A percentile compares a stretch with the other conserved stretches of the same genome.
Conservation (phyloP, 2,888 invertebrate species). For the Leptura quadrifasciata region DNA sequence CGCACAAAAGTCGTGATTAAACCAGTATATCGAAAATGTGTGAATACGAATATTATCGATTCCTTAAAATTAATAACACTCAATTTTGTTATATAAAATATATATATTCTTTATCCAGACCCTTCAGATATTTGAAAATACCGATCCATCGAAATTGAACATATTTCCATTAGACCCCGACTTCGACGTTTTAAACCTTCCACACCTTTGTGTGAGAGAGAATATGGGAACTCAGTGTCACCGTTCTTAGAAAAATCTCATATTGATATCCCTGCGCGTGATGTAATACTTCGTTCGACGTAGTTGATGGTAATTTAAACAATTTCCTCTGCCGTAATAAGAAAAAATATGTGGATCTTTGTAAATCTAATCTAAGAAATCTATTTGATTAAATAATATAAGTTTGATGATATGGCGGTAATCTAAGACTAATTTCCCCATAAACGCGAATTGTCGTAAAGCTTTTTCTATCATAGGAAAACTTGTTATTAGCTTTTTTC, state of each 20-base stretch:
- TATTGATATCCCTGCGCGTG: neutral
- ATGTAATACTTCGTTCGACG: neutral
- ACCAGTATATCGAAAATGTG: neutral
- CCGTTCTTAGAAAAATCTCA: neutral
- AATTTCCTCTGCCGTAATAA: too few relatives aligned
- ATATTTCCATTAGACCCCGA: conserved; percentile 7
- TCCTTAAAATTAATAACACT: neutral
- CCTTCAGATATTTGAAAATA: conserved; percentile 1
- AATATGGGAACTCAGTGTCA: neutral
- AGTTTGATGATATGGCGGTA: too few relatives aligned
- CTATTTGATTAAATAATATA: too few relatives aligned
- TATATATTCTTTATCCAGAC: neutral
- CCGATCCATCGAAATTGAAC: neutral
- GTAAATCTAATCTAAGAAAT: too few relatives aligned
- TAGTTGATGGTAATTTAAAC: too few relatives aligned
- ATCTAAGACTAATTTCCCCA: too few relatives aligned
- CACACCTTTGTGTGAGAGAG: neutral
- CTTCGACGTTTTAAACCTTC: neutral
- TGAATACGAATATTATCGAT: neutral
- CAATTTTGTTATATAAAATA: neutral
- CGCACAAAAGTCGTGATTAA: neutral
- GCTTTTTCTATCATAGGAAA: too few relatives aligned
- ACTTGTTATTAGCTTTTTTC: too few relatives aligned
- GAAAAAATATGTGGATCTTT: too few relatives aligned
- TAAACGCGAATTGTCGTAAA: too few relatives aligned